These are phyloP conservation scores for Dichetophora obliterata DNA, from an alignment of 2,888 invertebrate genomes.

Conservation along the genomic window DNA sequence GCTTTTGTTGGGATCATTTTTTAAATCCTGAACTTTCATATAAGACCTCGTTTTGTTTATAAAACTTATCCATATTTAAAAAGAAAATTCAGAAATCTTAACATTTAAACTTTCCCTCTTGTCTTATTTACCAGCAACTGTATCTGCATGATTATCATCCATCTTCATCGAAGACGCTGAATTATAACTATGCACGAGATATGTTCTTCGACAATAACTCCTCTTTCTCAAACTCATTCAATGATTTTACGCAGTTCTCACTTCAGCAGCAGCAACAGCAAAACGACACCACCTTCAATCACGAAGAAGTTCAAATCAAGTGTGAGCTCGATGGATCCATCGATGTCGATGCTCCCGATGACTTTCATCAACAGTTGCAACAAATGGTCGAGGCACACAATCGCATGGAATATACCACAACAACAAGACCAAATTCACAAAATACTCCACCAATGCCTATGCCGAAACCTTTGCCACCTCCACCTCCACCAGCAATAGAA, in stretches of 20 bases:
- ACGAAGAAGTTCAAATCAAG: slow-evolving; percentile 29
- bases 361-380: slow-evolving; percentile 29
- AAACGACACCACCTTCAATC: neutral
- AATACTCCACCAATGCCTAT: slow-evolving; percentile 23
- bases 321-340: slow-evolving; percentile 11
- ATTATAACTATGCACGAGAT: slow-evolving; percentile 5
- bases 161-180: neutral
- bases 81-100: neutral
- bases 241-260: slow-evolving; percentile 20
- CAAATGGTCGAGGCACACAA: slow-evolving; percentile 33
- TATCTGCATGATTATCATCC: slow-evolving; percentile 30
- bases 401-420: slow-evolving; percentile 20
- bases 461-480: slow-evolving; percentile 25
- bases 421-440: neutral
- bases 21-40: too few relatives aligned
- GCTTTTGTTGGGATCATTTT: too few relatives aligned
- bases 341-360: slow-evolving; percentile 18
- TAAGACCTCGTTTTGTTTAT: too few relatives aligned
- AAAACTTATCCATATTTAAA: neutral
- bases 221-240: slow-evolving; percentile 11
- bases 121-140: slow-evolving; percentile 16
- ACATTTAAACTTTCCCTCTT: too few relatives aligned
- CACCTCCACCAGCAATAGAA: neutral
- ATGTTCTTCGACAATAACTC: slow-evolving; percentile 17
- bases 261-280: slow-evolving; percentile 16